Conservation (phyloP, 2,797 vertebrate species). For the Loriculus beryllinus region DNA sequence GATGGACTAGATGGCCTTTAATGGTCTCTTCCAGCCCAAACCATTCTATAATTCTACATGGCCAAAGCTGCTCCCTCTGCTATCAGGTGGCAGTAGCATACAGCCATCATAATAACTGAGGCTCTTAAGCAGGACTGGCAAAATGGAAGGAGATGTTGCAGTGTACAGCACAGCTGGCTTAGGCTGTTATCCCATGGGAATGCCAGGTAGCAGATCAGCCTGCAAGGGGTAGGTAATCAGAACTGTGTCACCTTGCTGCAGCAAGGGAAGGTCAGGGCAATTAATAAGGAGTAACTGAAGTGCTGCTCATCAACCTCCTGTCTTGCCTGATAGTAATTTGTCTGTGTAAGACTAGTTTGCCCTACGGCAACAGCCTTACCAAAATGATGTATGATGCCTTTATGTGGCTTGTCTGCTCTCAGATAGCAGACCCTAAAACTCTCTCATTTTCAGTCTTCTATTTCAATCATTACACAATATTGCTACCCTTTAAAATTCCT, state of each 20-base stretch:
- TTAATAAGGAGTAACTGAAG: neutral
- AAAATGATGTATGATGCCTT: neutral
- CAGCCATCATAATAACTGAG: neutral
- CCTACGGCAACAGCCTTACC: neutral
- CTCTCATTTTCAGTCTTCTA: neutral
- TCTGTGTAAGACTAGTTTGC: neutral
- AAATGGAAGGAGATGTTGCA: neutral
- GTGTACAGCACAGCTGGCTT: neutral
- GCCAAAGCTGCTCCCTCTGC: neutral
- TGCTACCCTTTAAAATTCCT: neutral
- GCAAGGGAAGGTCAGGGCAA: neutral
- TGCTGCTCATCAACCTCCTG: neutral
- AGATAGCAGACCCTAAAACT: neutral
- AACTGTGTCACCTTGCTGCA: neutral
- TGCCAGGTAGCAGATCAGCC: neutral
- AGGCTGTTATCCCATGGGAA: neutral
- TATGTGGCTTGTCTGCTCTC: neutral
- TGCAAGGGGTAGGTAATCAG: neutral
- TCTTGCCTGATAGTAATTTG: neutral
- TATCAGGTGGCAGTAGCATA: accelerated
- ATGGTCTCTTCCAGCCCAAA: neutral
- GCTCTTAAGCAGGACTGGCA: neutral
- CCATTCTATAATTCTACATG: neutral
- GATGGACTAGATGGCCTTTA: neutral
- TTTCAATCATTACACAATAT: neutral